Evolutionary conservation across 2,113 vertebrate species (phyloP).

Genomic region (Myxocyprinus asiaticus): DNA sequence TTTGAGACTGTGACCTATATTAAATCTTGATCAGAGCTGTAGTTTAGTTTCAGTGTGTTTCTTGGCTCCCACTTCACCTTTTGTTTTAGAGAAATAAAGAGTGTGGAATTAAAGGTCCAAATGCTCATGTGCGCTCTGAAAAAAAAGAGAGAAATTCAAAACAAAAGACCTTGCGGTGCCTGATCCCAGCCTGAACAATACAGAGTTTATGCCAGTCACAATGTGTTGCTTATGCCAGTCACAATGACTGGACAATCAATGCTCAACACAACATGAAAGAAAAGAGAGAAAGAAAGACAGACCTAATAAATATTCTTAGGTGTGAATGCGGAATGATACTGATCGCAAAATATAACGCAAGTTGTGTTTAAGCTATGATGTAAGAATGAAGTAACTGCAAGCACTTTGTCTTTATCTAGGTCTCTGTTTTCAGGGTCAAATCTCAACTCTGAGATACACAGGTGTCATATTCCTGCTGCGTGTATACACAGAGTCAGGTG

Average conservation of each 20-base stretch:
- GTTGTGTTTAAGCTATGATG: not conserved
- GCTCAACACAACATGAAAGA: slow-evolving; percentile 45
- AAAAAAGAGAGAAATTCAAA: slow-evolving; percentile 62
- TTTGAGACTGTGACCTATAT: not conserved
- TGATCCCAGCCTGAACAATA: slow-evolving; percentile 75
- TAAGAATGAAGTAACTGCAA: not conserved
- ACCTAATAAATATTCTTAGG: not conserved
- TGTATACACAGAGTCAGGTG: slow-evolving; percentile 37
- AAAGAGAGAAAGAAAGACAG: not conserved
- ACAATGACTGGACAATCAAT: slow-evolving; percentile 68
- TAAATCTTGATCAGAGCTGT: not conserved
- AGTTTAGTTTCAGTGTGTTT: not conserved
- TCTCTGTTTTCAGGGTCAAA: slow-evolving; percentile 28
- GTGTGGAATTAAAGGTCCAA: slow-evolving; percentile 5
- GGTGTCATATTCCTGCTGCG: slow-evolving; percentile 7
- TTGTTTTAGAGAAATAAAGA: slow-evolving; percentile 1
- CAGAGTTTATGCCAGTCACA: slow-evolving; percentile 71
- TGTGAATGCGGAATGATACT: not conserved
- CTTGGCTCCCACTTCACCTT: not conserved
- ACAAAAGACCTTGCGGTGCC: slow-evolving; percentile 77
- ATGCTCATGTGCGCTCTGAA: not conserved
- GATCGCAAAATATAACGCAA: not conserved
- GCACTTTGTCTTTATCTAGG: not conserved
- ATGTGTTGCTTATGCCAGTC: slow-evolving; percentile 57
- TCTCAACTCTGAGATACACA: slow-evolving; percentile 9